Conservation (phyloP, 2,888 invertebrate genomes). For the Maniola hyperantus region DNA sequence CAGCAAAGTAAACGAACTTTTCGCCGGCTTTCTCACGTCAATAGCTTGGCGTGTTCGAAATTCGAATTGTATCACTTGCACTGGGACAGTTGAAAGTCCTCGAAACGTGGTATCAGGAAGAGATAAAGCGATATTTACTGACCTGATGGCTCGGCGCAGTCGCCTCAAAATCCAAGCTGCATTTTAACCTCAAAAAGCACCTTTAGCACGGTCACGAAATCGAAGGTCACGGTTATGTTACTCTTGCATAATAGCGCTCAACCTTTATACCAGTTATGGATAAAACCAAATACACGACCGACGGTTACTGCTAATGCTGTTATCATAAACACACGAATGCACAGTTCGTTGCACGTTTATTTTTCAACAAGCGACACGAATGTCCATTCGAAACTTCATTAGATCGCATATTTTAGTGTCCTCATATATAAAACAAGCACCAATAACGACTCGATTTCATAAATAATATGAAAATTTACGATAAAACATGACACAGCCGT, state of each 20-base stretch:
- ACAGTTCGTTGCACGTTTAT: conserved; percentile 79
- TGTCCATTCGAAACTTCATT: conserved; percentile 63
- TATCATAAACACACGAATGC: conserved; percentile 81
- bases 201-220: conserved; percentile 72
- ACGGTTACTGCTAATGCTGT: conserved; percentile 76
- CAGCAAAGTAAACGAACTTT: conserved; percentile 25
- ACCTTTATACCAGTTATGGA: conserved; percentile 64
- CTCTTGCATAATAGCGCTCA: conserved; percentile 77
- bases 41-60: conserved; percentile 9
- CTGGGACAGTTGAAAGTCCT: conserved; percentile 65
- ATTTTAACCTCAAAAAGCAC: conserved; percentile 81
- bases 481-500: conserved; percentile 78
- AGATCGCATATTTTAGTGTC: conserved; percentile 71
- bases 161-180: conserved; percentile 79
- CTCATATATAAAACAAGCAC: conserved; percentile 64
- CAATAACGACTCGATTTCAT: conserved; percentile 65
- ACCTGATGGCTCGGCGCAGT: conserved; percentile 80
- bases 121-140: conserved; percentile 72
- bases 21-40: conserved; percentile 17
- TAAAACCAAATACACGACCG: conserved; percentile 73
- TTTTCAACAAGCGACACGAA: conserved; percentile 69
- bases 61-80: conserved; percentile 18
- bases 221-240: conserved; percentile 80
- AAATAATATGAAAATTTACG: conserved; percentile 73
- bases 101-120: conserved; percentile 54